Percentiles rank a stretch among this genome's conserved stretches.
These are phyloP conservation scores for Cervus canadensis DNA, from an alignment of 2,113 vertebrate species.

Conservation along the genomic window DNA sequence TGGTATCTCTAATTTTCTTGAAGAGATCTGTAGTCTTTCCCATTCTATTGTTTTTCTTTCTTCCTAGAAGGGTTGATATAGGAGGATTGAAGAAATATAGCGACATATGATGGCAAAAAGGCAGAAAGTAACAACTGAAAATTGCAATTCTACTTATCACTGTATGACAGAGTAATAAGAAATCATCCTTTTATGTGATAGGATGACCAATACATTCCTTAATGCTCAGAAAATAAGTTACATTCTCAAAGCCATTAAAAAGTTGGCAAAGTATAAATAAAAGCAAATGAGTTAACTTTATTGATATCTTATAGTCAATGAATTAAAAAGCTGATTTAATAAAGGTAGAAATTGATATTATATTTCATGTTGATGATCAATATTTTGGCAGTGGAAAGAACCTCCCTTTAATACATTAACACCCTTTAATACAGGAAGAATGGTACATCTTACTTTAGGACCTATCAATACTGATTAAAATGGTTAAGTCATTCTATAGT, in stretches of 20 bases:
- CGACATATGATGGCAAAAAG: not conserved
- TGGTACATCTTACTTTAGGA: not conserved
- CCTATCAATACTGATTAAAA: not conserved
- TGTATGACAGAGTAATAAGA: not conserved
- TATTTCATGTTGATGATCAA: not conserved
- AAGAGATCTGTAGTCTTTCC: no score
- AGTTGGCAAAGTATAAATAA: not conserved
- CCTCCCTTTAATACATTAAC: not conserved
- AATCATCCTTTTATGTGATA: not conserved
- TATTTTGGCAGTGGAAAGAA: not conserved
- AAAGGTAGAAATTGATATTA: not conserved
- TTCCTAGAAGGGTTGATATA: not conserved
- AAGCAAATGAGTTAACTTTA: not conserved
- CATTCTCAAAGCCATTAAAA: not conserved
- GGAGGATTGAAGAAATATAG: not conserved
- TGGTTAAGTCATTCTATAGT: not conserved
- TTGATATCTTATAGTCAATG: not conserved
- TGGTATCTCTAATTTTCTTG: no score
- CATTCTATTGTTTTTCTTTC: no score
- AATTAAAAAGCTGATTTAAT: not conserved
- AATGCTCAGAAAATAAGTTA: not conserved
- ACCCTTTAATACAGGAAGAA: not conserved
- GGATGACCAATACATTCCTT: not conserved
- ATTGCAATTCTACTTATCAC: not conserved
- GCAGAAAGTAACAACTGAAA: not conserved